Conservation (phyloP, 2,113 vertebrate species). For the Diadophis punctatus region DNA sequence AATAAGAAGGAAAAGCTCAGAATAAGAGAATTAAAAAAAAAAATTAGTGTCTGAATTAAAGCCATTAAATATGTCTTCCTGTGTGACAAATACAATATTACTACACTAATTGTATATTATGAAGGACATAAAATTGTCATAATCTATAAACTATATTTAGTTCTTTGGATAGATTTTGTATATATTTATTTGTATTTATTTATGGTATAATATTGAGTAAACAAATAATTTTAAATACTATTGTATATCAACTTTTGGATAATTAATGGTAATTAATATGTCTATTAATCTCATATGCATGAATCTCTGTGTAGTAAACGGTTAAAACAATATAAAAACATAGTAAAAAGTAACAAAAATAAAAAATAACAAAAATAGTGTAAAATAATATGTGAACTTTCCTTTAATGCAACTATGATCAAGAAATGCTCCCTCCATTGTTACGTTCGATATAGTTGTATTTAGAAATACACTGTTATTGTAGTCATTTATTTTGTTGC, state of each 20-base stretch:
- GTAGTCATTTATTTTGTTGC: not conserved
- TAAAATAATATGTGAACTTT: not conserved
- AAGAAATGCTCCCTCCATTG: not conserved
- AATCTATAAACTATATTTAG: not conserved
- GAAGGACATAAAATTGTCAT: not conserved
- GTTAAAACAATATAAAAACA: not conserved
- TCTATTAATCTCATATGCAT: not conserved
- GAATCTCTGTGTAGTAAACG: not conserved
- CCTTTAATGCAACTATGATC: not conserved
- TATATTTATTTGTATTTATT: not conserved
- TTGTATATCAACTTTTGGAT: not conserved
- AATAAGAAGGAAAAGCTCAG: not conserved
- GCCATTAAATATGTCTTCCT: not conserved
- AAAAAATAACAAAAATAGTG: not conserved
- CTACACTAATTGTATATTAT: not conserved
- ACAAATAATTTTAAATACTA: not conserved
- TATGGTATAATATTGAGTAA: not conserved
- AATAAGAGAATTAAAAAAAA: not conserved
- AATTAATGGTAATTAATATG: not conserved
- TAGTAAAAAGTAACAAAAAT: not conserved
- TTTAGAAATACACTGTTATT: not conserved
- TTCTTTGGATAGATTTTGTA: not conserved
- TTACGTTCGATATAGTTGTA: not conserved
- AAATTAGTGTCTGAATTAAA: not conserved
- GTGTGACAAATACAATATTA: not conserved